Base-by-base conservation (phyloP, 2,888 invertebrate genomes). In the Papilio gigon region DNA sequence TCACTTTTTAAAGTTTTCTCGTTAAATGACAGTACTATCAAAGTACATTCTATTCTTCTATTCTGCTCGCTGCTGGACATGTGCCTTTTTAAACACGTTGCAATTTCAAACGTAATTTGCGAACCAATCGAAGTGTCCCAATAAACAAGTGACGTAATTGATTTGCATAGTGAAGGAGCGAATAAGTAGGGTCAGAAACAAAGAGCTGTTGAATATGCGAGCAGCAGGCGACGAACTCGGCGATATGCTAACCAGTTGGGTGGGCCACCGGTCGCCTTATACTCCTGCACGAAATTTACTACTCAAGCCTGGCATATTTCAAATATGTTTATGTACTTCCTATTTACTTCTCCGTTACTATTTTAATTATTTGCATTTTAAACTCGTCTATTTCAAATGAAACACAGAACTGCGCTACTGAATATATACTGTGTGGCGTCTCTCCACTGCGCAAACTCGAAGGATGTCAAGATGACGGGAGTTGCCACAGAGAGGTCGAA, bases 141-240 rank as follows among this genome's bases (percentile, higher is more conserved):
- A 74, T 75, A 76, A 75, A 76, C 74, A 81, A 78, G 77, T 76
- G 77, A 78, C 77, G 74, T 73, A 70, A 80, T 79, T 78, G 80
- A 86, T 89, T 89, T 84, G 81, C 90, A 90, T 90, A 87, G 77
- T 80, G 84, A 80, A 83, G 84, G 77, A 82, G 83, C 68, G 74
- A 71, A 71, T 73, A 85, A 87, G 88, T 87, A 88, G 87, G 89
- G 89, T 84, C 89, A 88, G 85, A 78, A 85, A 88, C 88, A 89
- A 89, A 88, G 88, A 83, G 81, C 88, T 86, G 84, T 80, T 89
- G 90, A 89, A 89, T 89, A 89, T 89, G 87, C 90, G 82, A 87
- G 79, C 84, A 84, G 53, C 53, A 30, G 84, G 80, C 85, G 73
- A 84, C 84, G 69, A 68, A 69, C 87, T 86, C 85, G 76, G 80